Conservation (phyloP, 2,797 vertebrate genomes). For the Chaenodraco wilsoni region DNA sequence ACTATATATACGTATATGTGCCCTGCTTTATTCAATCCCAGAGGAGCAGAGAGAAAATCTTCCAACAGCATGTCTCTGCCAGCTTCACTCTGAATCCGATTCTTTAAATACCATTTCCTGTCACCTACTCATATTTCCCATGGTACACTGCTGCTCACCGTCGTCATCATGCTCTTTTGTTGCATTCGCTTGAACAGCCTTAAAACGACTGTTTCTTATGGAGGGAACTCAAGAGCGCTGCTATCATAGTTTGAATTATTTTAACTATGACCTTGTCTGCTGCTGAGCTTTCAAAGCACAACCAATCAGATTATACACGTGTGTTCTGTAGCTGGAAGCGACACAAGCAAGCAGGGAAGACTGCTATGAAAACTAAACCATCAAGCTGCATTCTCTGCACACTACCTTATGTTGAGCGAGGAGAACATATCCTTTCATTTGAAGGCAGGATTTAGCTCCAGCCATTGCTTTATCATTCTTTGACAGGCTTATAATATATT, state of each 20-base stretch:
- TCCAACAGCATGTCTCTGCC: conserved; percentile 15
- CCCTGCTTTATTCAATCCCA: conserved; percentile 30
- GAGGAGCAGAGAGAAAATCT: conserved; percentile 16
- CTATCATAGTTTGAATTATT: no score
- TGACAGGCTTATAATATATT: neutral
- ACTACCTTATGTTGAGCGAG: no score
- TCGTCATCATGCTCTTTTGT: neutral
- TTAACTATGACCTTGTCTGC: no score
- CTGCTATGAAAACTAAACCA: no score
- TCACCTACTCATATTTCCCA: conserved; percentile 12
- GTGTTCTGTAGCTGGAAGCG: no score
- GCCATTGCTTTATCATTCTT: neutral
- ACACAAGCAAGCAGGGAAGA: no score
- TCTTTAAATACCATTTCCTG: conserved; percentile 32
- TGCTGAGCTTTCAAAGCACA: no score
- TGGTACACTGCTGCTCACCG: neutral
- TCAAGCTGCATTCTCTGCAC: no score
- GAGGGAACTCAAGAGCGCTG: no score
- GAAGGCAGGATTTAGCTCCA: neutral
- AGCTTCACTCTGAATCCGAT: conserved; percentile 12
- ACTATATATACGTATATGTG: conserved; percentile 12
- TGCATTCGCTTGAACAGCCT: neutral
- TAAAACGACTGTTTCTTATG: no score
- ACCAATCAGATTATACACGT: no score
- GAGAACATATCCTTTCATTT: no score